These are phyloP conservation scores for Nasonia vitripennis DNA, from an alignment of 1,140 invertebrate species.

Conservation along the genomic window DNA sequence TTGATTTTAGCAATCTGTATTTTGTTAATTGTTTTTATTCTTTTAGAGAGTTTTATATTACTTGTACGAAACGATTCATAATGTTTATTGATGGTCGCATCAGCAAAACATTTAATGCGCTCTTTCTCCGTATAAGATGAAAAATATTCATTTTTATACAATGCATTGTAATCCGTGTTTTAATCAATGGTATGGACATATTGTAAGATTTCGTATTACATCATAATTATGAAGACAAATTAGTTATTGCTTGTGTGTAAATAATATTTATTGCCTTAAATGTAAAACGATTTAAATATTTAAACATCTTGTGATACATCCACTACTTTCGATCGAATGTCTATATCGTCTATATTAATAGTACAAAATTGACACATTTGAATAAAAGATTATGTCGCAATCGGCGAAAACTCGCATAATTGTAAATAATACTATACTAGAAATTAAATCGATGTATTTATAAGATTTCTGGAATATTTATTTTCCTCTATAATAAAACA, in stretches of 20 bases:
- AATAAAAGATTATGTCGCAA: background rate
- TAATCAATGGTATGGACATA: background rate
- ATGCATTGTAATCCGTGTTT: background rate
- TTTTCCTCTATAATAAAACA: constrained; percentile 12
- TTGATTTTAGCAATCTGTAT: background rate
- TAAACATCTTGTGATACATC: background rate
- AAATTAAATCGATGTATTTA: constrained; percentile 1
- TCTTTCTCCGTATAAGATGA: background rate
- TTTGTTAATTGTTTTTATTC: background rate
- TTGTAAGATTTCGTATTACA: background rate
- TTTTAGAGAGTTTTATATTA: background rate
- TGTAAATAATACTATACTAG: constrained; percentile 5
- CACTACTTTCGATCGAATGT: background rate
- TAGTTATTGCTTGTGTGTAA: background rate
- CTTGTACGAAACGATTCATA: background rate
- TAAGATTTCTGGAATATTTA: background rate
- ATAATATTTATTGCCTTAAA: constrained; percentile 22
- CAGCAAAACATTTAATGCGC: background rate
- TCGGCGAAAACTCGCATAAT: background rate
- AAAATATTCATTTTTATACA: background rate
- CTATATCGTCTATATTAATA: background rate
- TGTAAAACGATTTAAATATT: background rate
- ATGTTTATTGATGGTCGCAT: background rate
- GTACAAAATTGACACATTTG: constrained; percentile 18
- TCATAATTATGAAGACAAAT: background rate